These are phyloP conservation scores for Anguilla megastoma DNA, from an alignment of 2,797 vertebrate genomes.

Conservation along the genomic window DNA sequence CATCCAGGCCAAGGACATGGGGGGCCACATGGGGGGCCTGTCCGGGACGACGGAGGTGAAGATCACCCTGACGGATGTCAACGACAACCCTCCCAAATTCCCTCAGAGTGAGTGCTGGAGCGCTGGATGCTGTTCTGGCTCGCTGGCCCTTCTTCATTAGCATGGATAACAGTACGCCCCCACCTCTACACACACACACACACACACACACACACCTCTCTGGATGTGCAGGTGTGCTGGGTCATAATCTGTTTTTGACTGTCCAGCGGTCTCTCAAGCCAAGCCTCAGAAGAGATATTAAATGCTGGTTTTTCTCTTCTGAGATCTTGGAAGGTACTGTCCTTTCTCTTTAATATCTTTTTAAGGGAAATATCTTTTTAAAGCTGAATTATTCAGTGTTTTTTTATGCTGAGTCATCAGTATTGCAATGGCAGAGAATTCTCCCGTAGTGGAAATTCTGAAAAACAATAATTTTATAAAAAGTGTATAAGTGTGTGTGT, in stretches of 20 bases:
- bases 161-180: not conserved
- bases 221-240: not conserved
- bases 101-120: slow-evolving; percentile 85
- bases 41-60: slow-evolving; percentile 97
- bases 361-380: slow-evolving; percentile 32
- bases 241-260: slow-evolving; percentile 36
- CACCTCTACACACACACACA: no score
- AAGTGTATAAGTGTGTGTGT: not conserved
- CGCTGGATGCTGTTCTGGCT: not conserved
- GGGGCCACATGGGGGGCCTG: slow-evolving; percentile 97
- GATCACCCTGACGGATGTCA: slow-evolving; percentile 95
- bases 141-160: not conserved
- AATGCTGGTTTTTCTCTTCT: not conserved
- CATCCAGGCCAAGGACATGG: slow-evolving; percentile 99
- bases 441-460: slow-evolving; percentile 25
- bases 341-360: not conserved
- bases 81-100: slow-evolving; percentile 98
- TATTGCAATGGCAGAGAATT: slow-evolving; percentile 30
- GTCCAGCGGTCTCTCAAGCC: slow-evolving; percentile 17
- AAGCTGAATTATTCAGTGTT: slow-evolving; percentile 44
- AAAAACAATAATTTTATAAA: slow-evolving; percentile 29
- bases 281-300: slow-evolving; percentile 37
- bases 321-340: slow-evolving; percentile 28
- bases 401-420: slow-evolving; percentile 26
- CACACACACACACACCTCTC: not conserved